Conservation (phyloP, 2,888 invertebrate genomes). For the Tribolium freemani region DNA sequence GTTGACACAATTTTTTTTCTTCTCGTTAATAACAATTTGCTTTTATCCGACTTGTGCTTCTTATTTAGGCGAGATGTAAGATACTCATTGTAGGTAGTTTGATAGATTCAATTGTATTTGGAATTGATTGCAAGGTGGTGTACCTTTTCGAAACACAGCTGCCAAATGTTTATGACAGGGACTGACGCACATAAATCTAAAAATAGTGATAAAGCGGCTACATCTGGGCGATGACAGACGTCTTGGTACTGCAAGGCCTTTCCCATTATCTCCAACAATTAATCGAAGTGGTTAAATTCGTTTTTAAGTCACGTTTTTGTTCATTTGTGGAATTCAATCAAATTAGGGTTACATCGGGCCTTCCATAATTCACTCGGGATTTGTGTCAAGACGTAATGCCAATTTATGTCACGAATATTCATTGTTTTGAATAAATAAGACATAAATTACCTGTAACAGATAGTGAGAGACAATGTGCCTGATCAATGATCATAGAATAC, state of each 20-base stretch:
- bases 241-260: slow-evolving; percentile 14
- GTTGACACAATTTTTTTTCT: no score
- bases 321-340: background rate
- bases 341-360: background rate
- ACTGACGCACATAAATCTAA: slow-evolving; percentile 61
- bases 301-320: background rate
- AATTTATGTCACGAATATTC: slow-evolving; percentile 32
- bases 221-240: slow-evolving; percentile 31
- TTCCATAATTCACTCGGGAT: slow-evolving; percentile 27
- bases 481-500: slow-evolving; percentile 19
- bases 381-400: slow-evolving; percentile 36
- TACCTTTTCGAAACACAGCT: slow-evolving; percentile 45
- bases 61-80: no score
- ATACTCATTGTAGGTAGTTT: no score
- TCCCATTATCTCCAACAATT: slow-evolving; percentile 9
- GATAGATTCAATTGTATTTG: background rate
- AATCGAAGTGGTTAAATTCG: slow-evolving; percentile 7
- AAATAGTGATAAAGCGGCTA: slow-evolving; percentile 53
- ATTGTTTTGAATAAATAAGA: slow-evolving; percentile 26
- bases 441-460: slow-evolving; percentile 26
- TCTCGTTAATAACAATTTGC: no score
- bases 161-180: slow-evolving; percentile 56
- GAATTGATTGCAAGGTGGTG: slow-evolving; percentile 11
- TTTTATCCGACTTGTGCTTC: no score
- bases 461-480: slow-evolving; percentile 1